Evolutionary conservation across 1,140 invertebrate species (phyloP), one percentile per base, ranked within the genome.

Genomic region (Philaenus spumarius): DNA sequence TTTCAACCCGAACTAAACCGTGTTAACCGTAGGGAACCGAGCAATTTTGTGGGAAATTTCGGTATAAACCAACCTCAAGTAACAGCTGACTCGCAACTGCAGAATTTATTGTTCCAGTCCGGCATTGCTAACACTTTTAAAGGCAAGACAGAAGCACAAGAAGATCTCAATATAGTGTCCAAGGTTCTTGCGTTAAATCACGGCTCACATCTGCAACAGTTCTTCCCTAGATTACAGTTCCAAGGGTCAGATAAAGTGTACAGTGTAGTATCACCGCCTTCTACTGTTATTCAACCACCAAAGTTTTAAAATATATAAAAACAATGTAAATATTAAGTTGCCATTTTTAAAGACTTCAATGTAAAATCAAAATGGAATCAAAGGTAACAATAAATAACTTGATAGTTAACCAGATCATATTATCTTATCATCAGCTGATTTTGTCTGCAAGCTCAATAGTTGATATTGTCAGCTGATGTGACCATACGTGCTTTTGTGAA

Each of bases 181-280:
- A 89, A 89, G 73, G 84, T 90, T 39, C 72, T 90, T 56, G 84
- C 86, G 17, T 72, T 87, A 34, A 87, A 88, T 69, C 85, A 87
- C 62, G 83, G 83, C 35, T 68, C 73, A 1, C 58, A 51, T 17
- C 30, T 30, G 15, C 45, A 58, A 26, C 34, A 14, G 6, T 35
- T 43, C 48, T 20, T 42, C 2, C 24, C 19, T 15, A 24, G 35
- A 2, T 45, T 50, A 24, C 45, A 58, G 26, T 51, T 39, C 22
- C 46, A 58, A 51, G 42, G 30, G 12, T 58, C 56, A 0, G 24
- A 20, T 23, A 58, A 35, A 51, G 45, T 50, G 14, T 35, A 51
- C 22, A 34, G 20, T 14, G 35, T 58, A n/a, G 56, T 58, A 1
- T 39, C 37, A 15, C 23, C 56, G 6, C 56, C 56, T 22, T 58